phyloP scores from a whole-genome alignment of 1,140 invertebrate species.

The Heliconius hewitsoni region DNA sequence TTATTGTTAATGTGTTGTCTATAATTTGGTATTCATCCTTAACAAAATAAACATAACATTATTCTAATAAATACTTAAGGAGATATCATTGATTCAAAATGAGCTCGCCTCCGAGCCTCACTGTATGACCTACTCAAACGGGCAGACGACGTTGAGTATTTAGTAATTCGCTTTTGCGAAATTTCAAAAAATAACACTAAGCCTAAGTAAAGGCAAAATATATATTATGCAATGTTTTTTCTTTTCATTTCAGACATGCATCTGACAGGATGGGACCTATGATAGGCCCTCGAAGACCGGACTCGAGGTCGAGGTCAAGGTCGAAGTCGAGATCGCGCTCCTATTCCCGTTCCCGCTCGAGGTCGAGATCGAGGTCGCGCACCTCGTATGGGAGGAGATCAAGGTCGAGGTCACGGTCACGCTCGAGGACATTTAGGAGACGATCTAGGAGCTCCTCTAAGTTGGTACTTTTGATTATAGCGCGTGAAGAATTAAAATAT shows the following conservation, averaged over 20 bases:
- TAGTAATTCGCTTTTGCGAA: too few relatives aligned
- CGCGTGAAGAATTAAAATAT: not conserved
- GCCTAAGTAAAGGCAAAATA: not conserved
- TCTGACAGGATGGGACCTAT: conserved; percentile 24
- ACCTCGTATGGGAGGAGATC: conserved; percentile 31
- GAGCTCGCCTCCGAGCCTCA: too few relatives aligned
- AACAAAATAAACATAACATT: too few relatives aligned
- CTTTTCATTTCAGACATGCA: conserved; percentile 28
- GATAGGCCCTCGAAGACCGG: conserved; percentile 42
- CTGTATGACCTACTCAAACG: too few relatives aligned
- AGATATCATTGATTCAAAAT: too few relatives aligned
- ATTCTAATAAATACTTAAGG: too few relatives aligned
- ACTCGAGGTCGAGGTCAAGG: conserved; percentile 32
- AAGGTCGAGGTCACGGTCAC: conserved; percentile 36
- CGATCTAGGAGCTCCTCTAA: conserved; percentile 61
- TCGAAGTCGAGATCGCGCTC: conserved; percentile 33
- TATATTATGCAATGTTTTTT: not conserved
- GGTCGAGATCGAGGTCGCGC: conserved; percentile 40
- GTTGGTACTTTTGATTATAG: conserved; percentile 55
- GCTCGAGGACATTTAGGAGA: conserved; percentile 41
- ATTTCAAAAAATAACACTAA: too few relatives aligned
- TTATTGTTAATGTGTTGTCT: too few relatives aligned
- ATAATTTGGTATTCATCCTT: too few relatives aligned
- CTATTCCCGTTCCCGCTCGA: conserved; percentile 24
- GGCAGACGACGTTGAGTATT: too few relatives aligned